Percentiles rank a stretch among this genome's conserved stretches.
phyloP scores from a whole-genome alignment of 1,140 invertebrate genomes.

The Lethocerus indicus region DNA sequence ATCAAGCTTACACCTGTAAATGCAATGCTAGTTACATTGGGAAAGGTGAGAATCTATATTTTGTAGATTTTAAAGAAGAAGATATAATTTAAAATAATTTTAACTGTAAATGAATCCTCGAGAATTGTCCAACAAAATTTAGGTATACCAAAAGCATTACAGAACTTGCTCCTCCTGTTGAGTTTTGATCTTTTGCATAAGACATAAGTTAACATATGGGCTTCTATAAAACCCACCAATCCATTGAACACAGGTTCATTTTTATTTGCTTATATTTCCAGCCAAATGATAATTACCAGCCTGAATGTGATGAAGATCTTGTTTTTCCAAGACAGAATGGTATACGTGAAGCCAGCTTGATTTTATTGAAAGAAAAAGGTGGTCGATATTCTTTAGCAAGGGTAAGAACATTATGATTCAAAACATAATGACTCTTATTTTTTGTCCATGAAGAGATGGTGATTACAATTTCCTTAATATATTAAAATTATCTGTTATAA shows the following conservation, averaged over 20 bases:
- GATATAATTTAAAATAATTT: too few relatives aligned
- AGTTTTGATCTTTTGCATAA: too few relatives aligned
- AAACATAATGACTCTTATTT: too few relatives aligned
- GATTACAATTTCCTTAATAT: background rate
- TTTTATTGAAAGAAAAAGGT: slow-evolving; percentile 79
- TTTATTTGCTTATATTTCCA: slow-evolving; percentile 21
- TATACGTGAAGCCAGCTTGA: slow-evolving; percentile 69
- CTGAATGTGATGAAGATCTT: slow-evolving; percentile 28
- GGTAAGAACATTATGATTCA: slow-evolving; percentile 28
- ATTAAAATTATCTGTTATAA: background rate
- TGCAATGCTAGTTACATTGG: slow-evolving; percentile 60
- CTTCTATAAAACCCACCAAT: too few relatives aligned
- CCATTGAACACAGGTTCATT: too few relatives aligned
- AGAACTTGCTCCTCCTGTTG: too few relatives aligned
- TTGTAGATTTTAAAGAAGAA: too few relatives aligned
- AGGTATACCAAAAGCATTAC: too few relatives aligned
- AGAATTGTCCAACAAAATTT: too few relatives aligned
- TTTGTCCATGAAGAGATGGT: too few relatives aligned
- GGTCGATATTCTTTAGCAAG: slow-evolving; percentile 69
- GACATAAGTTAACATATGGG: background rate
- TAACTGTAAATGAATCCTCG: too few relatives aligned
- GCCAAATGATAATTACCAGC: slow-evolving; percentile 33
- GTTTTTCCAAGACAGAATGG: slow-evolving; percentile 46
- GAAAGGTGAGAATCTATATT: too few relatives aligned
- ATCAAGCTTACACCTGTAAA: slow-evolving; percentile 75